These are phyloP conservation scores for Aplysina aerophoba DNA, from an alignment of 37 sponge, comb jelly and placozoan species.

Conservation along the genomic window DNA sequence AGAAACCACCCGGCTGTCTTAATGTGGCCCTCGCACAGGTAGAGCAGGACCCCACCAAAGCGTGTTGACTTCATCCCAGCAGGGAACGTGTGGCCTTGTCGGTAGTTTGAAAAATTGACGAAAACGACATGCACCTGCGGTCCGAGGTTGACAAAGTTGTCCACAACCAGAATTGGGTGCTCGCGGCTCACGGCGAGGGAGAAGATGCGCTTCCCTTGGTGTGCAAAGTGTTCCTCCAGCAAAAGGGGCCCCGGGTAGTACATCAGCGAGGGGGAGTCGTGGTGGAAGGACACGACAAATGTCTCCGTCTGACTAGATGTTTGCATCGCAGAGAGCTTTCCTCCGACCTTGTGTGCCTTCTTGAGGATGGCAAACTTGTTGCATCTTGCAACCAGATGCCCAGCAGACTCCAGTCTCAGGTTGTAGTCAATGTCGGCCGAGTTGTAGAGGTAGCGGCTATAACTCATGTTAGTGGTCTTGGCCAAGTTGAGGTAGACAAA, in stretches of 20 bases:
- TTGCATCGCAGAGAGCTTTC: conserved; percentile 44
- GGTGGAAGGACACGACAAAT: conserved; percentile 74
- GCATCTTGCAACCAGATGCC: conserved; percentile 33
- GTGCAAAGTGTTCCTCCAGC: conserved; percentile 72
- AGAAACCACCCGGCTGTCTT: conserved; percentile 44
- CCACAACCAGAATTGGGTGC: conserved; percentile 75
- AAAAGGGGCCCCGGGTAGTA: conserved; percentile 78
- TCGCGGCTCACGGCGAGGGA: conserved; percentile 51
- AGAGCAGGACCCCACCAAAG: conserved; percentile 88
- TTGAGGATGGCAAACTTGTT: conserved; percentile 57
- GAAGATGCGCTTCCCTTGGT: conserved; percentile 62
- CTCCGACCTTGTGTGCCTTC: conserved; percentile 63
- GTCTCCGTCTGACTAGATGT: not conserved
- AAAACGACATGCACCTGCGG: conserved; percentile 53
- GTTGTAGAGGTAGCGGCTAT: conserved; percentile 61
- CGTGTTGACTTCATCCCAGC: conserved; percentile 14
- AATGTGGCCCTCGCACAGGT: conserved; percentile 76
- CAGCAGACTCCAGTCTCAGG: conserved; percentile 44
- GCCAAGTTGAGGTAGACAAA: conserved; percentile 70
- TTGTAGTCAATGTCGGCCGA: conserved; percentile 71
- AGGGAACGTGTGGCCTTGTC: not conserved
- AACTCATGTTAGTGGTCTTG: conserved; percentile 27
- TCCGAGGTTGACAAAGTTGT: conserved; percentile 82
- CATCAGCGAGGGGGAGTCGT: conserved; percentile 59
- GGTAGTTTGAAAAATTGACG: conserved; percentile 4